Base-by-base conservation (phyloP, 2,888 invertebrate species). In the Cerastis rubricosa region DNA sequence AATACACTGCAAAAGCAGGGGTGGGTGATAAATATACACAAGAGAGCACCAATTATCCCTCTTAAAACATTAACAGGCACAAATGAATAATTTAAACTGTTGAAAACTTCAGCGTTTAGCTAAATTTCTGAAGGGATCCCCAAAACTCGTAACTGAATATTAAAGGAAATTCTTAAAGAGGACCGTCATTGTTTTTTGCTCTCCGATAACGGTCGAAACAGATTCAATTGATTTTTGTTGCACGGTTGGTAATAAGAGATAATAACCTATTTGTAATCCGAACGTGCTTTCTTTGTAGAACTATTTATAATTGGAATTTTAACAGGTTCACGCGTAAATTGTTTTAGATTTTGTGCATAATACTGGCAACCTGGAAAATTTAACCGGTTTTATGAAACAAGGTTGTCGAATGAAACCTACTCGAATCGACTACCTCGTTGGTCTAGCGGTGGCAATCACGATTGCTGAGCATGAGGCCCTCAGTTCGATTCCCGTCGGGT, bases 71-170 rank as follows among this genome's bases (percentile, higher is more conserved):
- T 71, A 57, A 71, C 63, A 49, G 64, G 45, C 35, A 74, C 45
- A 68, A 69, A 70, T 76, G 35, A 82, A 82, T 83, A 80, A 76
- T 82, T 76, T 25, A 85, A 61, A 61, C 67, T 14, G 72, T 83
- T 72, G 14, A 12, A 78, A 76, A 78, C 51, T 79, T 80, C 35
- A 65, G 40, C 66, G 59, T 76, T 76, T 75, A 57, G 67, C 71
- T 63, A 71, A n/a, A 84, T 63, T 74, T 63, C 47, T 49, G 25
- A 35, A 66, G 64, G 71, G 86, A 80, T 75, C 84, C 74, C 76
- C n/a, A 76, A 75, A 78, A 82, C 66, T 78, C 35, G 49, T 80
- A 78, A 86, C 74, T 73, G 81, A 85, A 85, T 85, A 87, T 83
- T 76, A 84, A 80, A 81, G 76, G 72, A 81, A 89, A 75, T 76